Evolutionary conservation across 2,888 invertebrate genomes (phyloP), one percentile per base, ranked within the genome.

Genomic region (Ophraella communa): DNA sequence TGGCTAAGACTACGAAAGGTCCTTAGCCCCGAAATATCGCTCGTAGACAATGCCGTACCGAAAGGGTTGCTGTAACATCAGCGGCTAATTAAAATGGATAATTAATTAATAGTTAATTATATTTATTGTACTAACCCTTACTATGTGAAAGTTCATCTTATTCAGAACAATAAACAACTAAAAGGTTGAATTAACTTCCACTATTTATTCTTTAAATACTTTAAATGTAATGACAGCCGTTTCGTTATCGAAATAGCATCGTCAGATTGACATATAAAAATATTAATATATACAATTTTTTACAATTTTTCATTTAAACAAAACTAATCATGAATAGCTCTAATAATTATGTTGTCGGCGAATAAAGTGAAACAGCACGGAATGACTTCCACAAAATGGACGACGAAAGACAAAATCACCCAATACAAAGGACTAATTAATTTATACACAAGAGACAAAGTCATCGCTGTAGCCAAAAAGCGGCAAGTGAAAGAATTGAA

Each of bases 351-450:
- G 87, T 78, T 87, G 67, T 84, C 86, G 1, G 85, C 85, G 10
- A 85, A 86, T 21, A 87, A 87, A 79, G 85, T 86, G 0, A 85
- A 85, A 62, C 81, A 85, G 61, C 88, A 88, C 81, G 87, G 87
- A 27, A 87, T 89, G 86, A 85, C 86, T 74, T 87, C 88, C 71
- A 85, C 85, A 30, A 86, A 86, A 77, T 89, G 89, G 89, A 85
- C 87, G 1, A 87, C 87, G 49, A 86, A 84, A 71, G 89, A 90
- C 72, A 89, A 89, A 81, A 85, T 89, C 45, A 85, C 84, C 58
- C 89, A 89, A 75, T 89, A 89, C 72, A 85, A 88, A 51, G 89
- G 88, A 76, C 86, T 88, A 56, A 85, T 87, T 75, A 84, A 85
- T n/a, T n/a, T n/a, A n/a, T n/a, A n/a, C n/a, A n/a, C n/a, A 60